Evolutionary conservation across 1,140 invertebrate species (phyloP), one percentile per base, ranked within the genome.

Genomic region (Ruditapes philippinarum): DNA sequence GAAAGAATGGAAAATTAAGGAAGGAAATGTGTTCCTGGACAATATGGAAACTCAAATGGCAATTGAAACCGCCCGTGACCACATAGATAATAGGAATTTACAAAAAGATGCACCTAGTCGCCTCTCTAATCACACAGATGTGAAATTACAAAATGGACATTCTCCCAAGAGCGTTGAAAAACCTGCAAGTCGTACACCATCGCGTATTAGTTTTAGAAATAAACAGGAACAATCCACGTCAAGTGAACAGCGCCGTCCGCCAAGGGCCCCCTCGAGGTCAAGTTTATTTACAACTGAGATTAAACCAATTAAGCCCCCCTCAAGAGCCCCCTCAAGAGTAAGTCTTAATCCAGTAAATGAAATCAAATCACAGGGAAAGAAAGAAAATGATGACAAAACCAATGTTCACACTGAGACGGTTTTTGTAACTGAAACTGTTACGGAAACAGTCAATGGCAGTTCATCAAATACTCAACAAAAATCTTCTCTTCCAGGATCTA

Each of bases 11-110:
- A 82, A 82, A 40, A 36, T 51, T 57, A 49, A 86, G 9, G 70
- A 57, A 19, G 51, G 51, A 9, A 86, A 86, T 42, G 51, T 54
- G 38, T 86, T 60, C 49, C 40, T 86, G 0, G 84, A 86, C 49
- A 40, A 86, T 62, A 60, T 51, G 17, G 84, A 86, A 74, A 86
- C 84, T 11, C 84, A 86, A 78, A 86, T 86, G 84, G 84, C 70
- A 38, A 54, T 85, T 7, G 82, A 85, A 17, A 85, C 65, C 22
- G 65, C 65, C 25, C 68, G 68, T 33, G 65, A 85, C 45, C 73
- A 85, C n/a, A 73, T 40, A 42, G 45, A 54, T 12, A 36, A 85
- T 25, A 57, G 40, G 9, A 82, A 17, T 14, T 38, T 65, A n/a
- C 42, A n/a, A 3, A 54, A 62, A 0, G 19, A 25, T 3, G 19